Conservation (phyloP, 2,797 vertebrate species). For the Ptychadena robeensis region DNA sequence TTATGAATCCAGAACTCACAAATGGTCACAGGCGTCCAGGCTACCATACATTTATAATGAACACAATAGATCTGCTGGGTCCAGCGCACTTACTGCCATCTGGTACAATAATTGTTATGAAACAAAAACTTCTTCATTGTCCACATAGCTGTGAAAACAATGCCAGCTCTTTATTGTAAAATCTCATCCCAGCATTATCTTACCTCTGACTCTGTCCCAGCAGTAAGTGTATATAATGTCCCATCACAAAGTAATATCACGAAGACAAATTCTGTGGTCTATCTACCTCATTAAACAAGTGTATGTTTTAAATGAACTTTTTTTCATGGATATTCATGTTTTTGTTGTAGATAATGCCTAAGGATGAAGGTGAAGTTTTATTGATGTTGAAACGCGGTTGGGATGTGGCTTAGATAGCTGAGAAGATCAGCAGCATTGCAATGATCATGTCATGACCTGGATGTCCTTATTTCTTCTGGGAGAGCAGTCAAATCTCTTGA, state of each 20-base stretch:
- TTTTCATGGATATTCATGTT: too few species aligned
- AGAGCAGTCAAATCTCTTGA: neutral
- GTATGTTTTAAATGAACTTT: too few species aligned
- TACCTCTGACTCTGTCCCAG: neutral
- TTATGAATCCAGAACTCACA: slow-evolving; percentile 65
- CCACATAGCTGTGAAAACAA: neutral
- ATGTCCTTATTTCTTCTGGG: slow-evolving; percentile 23
- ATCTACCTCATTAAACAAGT: too few species aligned
- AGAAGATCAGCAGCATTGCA: slow-evolving; percentile 15
- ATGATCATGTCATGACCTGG: slow-evolving; percentile 29
- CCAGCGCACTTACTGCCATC: slow-evolving; percentile 65
- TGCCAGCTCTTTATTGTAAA: neutral
- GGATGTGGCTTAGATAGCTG: too few species aligned
- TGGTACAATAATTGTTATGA: slow-evolving; percentile 58
- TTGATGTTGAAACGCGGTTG: too few species aligned
- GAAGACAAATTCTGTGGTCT: too few species aligned
- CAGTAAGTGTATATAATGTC: neutral
- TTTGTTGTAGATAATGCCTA: too few species aligned
- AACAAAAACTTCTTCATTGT: slow-evolving; percentile 38
- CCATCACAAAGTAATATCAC: too few species aligned
- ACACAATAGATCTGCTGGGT: slow-evolving; percentile 65
- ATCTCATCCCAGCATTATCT: neutral
- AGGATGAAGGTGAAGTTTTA: too few species aligned
- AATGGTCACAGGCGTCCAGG: slow-evolving; percentile 65
- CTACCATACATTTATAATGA: slow-evolving; percentile 62